Base-by-base conservation (phyloP, 2,888 invertebrate genomes). In the Agapostemon virescens region DNA sequence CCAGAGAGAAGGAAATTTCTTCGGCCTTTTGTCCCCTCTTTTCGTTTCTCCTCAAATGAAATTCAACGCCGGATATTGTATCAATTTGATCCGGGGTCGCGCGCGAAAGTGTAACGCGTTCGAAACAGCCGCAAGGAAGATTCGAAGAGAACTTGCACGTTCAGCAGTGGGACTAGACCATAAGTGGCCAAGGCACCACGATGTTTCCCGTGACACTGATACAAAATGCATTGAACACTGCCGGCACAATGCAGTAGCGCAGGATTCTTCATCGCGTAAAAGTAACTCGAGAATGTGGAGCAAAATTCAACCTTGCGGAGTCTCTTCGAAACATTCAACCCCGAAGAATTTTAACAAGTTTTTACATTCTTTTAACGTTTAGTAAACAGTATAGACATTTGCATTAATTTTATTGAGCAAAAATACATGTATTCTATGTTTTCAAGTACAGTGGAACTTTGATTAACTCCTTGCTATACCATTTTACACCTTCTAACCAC, bases 21-120 rank as follows among this genome's bases (percentile, higher is more conserved):
- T 74, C 55, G 11, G 23, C 52, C 52, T 13, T 23, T 55, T 55
- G 20, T 17, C 58, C 30, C 17, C 11, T 38, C 20, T 36, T 26
- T 23, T 30, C 17, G 1, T 30, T 49, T 17, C 36, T 23, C 38
- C 2, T 40, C 20, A 26, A 69, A 74, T 55, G 52, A 78, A 78
- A 81, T 78, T 70, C 66, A 4, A 30, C 36, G 33, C 9, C 69
- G 69, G 61, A 70, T 78, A 73, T 81, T 61, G 38, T 42, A 63
- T 78, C 69, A 70, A 68, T 69, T 69, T 38, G 38, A 38, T 58
- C 33, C 49, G 23, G 7, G 49, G 23, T 30, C 40, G 55, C n/a
- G 23, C 30, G 15, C 30, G 20, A 30, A 52, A 55, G 17, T 17
- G 40, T 49, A 42, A 13, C 36, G 45, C 68, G 40, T 23, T 68